Evolutionary conservation across 2,797 vertebrate species (phyloP).

Genomic region (Enteromius argenteus): DNA sequence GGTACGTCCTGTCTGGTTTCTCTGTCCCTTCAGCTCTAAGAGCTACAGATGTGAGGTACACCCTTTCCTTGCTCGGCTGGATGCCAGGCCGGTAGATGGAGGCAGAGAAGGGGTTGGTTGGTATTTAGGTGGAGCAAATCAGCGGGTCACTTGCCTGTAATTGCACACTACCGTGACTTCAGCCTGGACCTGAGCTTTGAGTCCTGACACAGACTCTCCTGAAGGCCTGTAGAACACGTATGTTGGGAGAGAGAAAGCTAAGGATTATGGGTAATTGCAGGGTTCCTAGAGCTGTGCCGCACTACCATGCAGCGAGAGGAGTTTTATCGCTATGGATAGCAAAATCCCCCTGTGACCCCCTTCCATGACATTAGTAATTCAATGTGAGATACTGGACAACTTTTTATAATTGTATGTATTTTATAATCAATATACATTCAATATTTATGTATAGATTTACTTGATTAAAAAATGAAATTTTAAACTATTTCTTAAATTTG

Average conservation of each 20-base stretch:
- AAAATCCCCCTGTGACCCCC: not conserved
- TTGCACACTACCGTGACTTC: slow-evolving; percentile 39
- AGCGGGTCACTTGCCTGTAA: slow-evolving; percentile 47
- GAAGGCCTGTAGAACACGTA: slow-evolving; percentile 27
- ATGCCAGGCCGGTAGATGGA: slow-evolving; percentile 65
- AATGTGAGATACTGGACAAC: not conserved
- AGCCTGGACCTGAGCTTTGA: slow-evolving; percentile 23
- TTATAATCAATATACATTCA: not conserved
- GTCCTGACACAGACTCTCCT: slow-evolving; percentile 13
- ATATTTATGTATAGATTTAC: not conserved
- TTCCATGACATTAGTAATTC: not conserved
- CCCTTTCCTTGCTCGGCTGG: slow-evolving; percentile 61
- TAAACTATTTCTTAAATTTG: not conserved
- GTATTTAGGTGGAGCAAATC: slow-evolving; percentile 49
- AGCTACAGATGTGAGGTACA: slow-evolving; percentile 59
- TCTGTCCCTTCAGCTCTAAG: slow-evolving; percentile 50
- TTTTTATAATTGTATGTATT: not conserved
- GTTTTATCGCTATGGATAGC: slow-evolving; percentile 12
- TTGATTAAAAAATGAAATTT: not conserved
- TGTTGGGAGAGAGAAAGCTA: slow-evolving; percentile 16
- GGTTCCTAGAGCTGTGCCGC: slow-evolving; percentile 9
- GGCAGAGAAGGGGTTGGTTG: slow-evolving; percentile 64
- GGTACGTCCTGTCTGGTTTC: slow-evolving; percentile 54
- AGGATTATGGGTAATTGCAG: slow-evolving; percentile 41
- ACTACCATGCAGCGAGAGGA: slow-evolving; percentile 15